Base-by-base conservation (phyloP, 1,140 invertebrate species). In the Drosophila lini region DNA sequence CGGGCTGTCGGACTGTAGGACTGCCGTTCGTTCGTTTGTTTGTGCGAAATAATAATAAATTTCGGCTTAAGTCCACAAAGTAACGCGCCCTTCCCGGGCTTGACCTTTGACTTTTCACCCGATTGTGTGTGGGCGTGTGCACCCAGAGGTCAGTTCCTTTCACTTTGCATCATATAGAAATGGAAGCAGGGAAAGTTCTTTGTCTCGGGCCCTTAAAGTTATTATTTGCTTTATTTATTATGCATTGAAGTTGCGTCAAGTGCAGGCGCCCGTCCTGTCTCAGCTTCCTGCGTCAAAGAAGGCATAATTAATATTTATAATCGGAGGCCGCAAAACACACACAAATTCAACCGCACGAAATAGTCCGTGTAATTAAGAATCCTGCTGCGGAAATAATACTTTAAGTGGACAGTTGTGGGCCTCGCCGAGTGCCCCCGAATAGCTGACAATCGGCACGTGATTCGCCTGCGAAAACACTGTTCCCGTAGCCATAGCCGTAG, bases 221-320 rank as follows among this genome's bases (percentile, higher is more conserved):
- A 89, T 78, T 80, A 84, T 78, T 81, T 90, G 84, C 81, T 63
- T 78, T 89, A 88, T 88, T 88, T 88, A 84, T 81, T 88, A 88
- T 88, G 84, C 84, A 88, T 88, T 88, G 62, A 89, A 84, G 63
- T 74, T 83, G 58, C 32, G 44, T 61, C 56, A 68, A 78, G 56
- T 77, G 50, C 74, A 61, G 28, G 52, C 25, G 32, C n/a, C 62
- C 13, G 13, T 15, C 40, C 16, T 58, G 38, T 34, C 28, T 22
- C 1, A 41, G 45, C 50, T 45, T 47, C 38, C 28, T 62, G 42
- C 40, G 36, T 74, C 56, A 63, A 57, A 71, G 70, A 76, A 57
- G 42, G 28, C 56, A 68, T 65, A 74, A 82, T 80, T 58, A 52
- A 50, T 74, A 83, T 74, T 89, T 80, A 60, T 69, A 78, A 71